Evolutionary conservation across 1,140 invertebrate genomes (phyloP).

Genomic region (Colletes gigas): DNA sequence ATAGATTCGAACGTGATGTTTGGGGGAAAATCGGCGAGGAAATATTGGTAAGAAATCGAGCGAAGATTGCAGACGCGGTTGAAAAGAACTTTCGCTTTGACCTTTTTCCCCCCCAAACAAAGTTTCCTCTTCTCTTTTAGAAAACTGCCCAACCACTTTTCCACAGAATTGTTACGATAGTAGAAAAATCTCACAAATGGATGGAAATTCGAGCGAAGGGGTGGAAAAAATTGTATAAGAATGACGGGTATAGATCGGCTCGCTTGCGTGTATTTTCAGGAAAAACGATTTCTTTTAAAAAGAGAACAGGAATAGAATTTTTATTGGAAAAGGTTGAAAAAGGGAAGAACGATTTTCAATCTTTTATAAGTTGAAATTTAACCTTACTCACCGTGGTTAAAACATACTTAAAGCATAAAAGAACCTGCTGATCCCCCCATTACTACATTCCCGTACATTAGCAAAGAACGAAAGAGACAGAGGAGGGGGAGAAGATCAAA

Average conservation of each 20-base stretch:
- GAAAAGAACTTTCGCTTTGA: constrained; percentile 21
- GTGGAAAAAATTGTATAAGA: too few species aligned
- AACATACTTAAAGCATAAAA: constrained; percentile 21
- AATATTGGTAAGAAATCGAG: not conserved
- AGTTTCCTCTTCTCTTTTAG: not conserved
- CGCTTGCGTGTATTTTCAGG: not conserved
- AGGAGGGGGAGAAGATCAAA: constrained; percentile 29
- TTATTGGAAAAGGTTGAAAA: too few species aligned
- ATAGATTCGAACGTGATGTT: not conserved
- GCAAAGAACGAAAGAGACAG: not conserved
- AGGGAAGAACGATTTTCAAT: too few species aligned
- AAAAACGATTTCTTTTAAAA: not conserved
- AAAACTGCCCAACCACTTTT: not conserved
- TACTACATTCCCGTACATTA: constrained; percentile 43
- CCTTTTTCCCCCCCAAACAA: not conserved
- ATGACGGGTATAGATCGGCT: not conserved
- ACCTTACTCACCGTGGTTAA: not conserved
- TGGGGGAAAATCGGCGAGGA: not conserved
- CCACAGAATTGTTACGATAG: not conserved
- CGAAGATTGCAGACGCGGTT: not conserved
- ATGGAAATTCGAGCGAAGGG: not conserved
- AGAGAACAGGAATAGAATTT: too few species aligned
- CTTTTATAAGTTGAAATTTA: too few species aligned
- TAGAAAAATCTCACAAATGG: too few species aligned
- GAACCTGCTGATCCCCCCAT: constrained; percentile 8